phyloP scores from a whole-genome alignment of 1,140 invertebrate species.

The Neotoxoptera formosana region DNA sequence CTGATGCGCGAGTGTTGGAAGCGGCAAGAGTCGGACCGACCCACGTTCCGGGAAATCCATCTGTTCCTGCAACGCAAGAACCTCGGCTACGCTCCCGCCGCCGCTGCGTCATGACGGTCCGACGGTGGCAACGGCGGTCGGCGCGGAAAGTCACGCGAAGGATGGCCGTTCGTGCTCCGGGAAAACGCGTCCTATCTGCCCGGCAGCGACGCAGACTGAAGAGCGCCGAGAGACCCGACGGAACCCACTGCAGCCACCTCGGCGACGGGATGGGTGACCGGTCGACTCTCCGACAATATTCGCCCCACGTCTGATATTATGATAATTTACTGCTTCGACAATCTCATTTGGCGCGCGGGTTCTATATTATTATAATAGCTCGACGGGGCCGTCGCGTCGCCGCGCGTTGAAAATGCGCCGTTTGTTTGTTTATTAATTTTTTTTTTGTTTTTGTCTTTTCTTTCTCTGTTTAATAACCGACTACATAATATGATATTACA shows the following conservation, averaged over 20 bases:
- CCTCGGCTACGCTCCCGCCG: conserved; percentile 72
- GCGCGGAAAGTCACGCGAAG: neutral
- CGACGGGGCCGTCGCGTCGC: no score
- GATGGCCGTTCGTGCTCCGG: conserved; percentile 44
- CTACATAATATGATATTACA: neutral
- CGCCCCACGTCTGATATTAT: no score
- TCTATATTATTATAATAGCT: neutral
- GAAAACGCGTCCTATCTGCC: conserved; percentile 43
- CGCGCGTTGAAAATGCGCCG: neutral
- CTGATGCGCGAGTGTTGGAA: conserved; percentile 92
- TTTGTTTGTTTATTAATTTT: neutral
- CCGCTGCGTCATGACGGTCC: conserved; percentile 61
- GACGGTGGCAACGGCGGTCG: neutral
- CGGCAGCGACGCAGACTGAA: neutral
- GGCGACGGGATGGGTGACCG: no score
- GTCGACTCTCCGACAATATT: neutral
- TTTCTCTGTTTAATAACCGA: neutral
- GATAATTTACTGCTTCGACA: conserved; percentile 28
- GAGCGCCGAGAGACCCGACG: neutral
- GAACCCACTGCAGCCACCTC: no score
- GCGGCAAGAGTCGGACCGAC: conserved; percentile 77
- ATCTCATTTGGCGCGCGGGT: conserved; percentile 8
- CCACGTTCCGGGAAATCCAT: conserved; percentile 86
- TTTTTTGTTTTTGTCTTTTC: neutral
- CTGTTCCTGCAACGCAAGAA: conserved; percentile 87